Conservation (phyloP, 2,797 vertebrate species). For the Mico argentatus region DNA sequence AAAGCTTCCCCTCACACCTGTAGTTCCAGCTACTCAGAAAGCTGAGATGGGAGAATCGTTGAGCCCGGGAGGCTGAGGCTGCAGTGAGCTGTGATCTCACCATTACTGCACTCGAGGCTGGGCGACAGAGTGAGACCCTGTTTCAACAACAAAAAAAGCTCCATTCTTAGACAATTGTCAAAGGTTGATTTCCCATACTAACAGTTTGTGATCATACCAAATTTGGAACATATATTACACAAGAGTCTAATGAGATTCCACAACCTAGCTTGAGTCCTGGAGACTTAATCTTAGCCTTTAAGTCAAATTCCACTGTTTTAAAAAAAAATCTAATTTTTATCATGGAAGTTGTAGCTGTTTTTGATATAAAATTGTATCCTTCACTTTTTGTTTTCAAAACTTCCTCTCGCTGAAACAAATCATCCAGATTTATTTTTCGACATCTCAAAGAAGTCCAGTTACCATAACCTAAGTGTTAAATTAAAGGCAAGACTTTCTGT, state of each 20-base stretch:
- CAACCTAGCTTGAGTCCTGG: neutral
- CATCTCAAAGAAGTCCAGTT: constrained; percentile 70
- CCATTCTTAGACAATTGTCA: neutral
- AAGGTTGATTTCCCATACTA: neutral
- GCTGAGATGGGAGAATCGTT: no score
- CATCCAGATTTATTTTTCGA: constrained; percentile 48
- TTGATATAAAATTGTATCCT: constrained; percentile 14
- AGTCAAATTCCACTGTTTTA: constrained; percentile 11
- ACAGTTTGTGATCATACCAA: neutral
- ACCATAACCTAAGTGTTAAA: constrained; percentile 76
- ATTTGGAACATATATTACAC: neutral
- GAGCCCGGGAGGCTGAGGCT: no score
- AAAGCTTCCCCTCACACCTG: neutral
- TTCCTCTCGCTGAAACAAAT: constrained; percentile 51
- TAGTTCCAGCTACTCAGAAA: no score
- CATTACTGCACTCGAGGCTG: no score
- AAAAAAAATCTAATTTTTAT: constrained; percentile 32
- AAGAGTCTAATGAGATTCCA: neutral
- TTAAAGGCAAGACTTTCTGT: constrained; percentile 66
- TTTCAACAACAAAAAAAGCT: no score
- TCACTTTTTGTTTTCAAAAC: constrained; percentile 64
- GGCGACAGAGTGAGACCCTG: no score
- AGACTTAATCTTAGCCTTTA: neutral
- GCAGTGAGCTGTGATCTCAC: no score
- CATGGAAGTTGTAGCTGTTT: neutral